These are phyloP conservation scores for Dastarcus helophoroides DNA, from an alignment of 2,888 invertebrate genomes.

Conservation along the genomic window DNA sequence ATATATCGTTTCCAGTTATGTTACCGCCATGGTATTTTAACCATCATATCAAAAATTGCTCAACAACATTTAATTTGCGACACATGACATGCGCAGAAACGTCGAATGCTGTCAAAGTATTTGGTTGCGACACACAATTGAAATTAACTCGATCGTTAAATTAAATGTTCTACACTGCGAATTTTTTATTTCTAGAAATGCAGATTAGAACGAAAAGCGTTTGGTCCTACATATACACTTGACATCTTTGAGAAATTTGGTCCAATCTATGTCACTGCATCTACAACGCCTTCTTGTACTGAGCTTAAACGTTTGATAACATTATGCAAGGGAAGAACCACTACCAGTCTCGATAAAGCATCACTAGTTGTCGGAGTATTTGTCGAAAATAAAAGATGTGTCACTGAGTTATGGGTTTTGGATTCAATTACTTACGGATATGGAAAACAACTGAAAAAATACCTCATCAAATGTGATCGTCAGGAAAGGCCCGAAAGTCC, in stretches of 20 bases:
- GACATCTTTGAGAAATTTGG: constrained; percentile 49
- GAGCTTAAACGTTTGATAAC: constrained; percentile 47
- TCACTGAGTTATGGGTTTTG: constrained; percentile 50
- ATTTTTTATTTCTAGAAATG: constrained; percentile 40
- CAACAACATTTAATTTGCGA: no score
- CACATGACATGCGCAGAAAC: no score
- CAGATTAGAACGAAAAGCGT: constrained; percentile 49
- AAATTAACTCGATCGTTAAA: no score
- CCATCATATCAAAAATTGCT: no score
- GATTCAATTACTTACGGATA: constrained; percentile 50
- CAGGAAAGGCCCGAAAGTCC: no score
- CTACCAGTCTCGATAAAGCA: constrained; percentile 38
- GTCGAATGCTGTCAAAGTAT: no score
- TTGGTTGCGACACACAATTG: no score
- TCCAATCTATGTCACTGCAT: constrained; percentile 42
- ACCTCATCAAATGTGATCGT: no score
- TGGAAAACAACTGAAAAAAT: constrained; percentile 38
- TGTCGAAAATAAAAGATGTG: constrained; percentile 30
- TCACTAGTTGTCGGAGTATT: constrained; percentile 43
- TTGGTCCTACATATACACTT: constrained; percentile 45
- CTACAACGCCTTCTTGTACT: constrained; percentile 39
- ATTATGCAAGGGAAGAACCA: constrained; percentile 46
- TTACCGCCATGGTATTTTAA: no score
- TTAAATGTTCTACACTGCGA: neutral
- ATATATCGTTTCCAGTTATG: no score